A percentile compares a stretch with the other conserved stretches of the same genome.
Conservation (phyloP, 2,888 invertebrate genomes). For the Antheraea assamensis region DNA sequence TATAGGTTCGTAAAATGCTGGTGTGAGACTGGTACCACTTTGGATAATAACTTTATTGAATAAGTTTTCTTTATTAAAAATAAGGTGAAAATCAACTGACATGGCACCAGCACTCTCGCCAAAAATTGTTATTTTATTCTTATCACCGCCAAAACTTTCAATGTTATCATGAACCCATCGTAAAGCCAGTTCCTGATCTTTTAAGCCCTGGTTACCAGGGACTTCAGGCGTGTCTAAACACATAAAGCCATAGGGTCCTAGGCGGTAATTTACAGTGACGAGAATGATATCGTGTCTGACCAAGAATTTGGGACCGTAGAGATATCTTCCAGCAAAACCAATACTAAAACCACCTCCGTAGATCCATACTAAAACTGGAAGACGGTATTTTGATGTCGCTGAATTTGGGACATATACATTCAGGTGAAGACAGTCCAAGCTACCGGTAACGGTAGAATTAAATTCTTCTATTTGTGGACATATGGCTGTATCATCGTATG, state of each 20-base stretch:
- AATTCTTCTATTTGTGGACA: constrained; percentile 46
- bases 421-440: constrained; percentile 43
- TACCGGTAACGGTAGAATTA: constrained; percentile 33
- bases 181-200: constrained; percentile 55
- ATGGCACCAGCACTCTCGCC: constrained; percentile 57
- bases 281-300: constrained; percentile 50
- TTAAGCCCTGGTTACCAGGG: constrained; percentile 61
- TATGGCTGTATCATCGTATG: constrained; percentile 42
- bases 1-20: constrained; percentile 32
- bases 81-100: constrained; percentile 51
- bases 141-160: constrained; percentile 55
- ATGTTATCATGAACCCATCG: constrained; percentile 59
- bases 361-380: constrained; percentile 59
- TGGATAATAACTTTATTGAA: constrained; percentile 47
- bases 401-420: constrained; percentile 72
- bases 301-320: constrained; percentile 47
- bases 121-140: constrained; percentile 48
- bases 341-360: constrained; percentile 52
- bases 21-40: constrained; percentile 42
- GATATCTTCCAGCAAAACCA: constrained; percentile 40
- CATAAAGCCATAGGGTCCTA: constrained; percentile 63
- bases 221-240: constrained; percentile 55
- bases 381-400: constrained; percentile 35
- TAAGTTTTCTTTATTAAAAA: constrained; percentile 40
- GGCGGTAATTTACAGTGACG: constrained; percentile 50